Evolutionary conservation across 2,113 vertebrate species (phyloP), one percentile per base, ranked within the genome.

Genomic region (Chinchilla lanigera): DNA sequence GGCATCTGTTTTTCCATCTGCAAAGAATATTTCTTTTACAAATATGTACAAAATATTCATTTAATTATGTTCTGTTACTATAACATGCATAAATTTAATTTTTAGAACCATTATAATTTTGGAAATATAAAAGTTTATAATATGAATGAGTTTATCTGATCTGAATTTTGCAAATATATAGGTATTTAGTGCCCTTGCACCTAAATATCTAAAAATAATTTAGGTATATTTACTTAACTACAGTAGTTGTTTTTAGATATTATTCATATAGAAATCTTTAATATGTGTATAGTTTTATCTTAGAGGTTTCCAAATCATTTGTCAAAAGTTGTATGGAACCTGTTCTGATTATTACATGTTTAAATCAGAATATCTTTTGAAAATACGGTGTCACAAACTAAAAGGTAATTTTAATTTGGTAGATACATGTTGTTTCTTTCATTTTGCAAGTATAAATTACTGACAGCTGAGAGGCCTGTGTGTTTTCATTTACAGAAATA

Each of bases 61-160:
- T 54, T 54, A 13, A 14, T 54, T 54, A 10, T 54, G 24, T 35
- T 73, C 69, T 47, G 38, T 81, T 60, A 84, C 75, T 83, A 22
- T 26, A 86, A 67, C 28, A 44, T 10, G 33, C 26, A 63, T 63
- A 54, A 54, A 86, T 67, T 88, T 90, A 77, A 84, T 13, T 93
- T 63, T 54, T 6, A 1, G 83, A 90, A 71, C 35, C 3, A 28
- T 56, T 13, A 85, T n/a, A 61, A 47, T 88, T 93, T 83, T 78
- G 78, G 56, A 92, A 96, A 97, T 82, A 67, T 95, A 69, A 86
- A 56, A n/a, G n/a, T 58, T 24, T 94, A 0, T 89, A 85, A 82
- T 30, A 47, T 35, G 41, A n/a, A n/a, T n/a, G n/a, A n/a, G n/a
- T n/a, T n/a, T 56, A 56, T 56, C 14, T 56, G 14, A 56, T 19